Conservation (phyloP, 2,113 vertebrate genomes). For the Struthidea cinerea region DNA sequence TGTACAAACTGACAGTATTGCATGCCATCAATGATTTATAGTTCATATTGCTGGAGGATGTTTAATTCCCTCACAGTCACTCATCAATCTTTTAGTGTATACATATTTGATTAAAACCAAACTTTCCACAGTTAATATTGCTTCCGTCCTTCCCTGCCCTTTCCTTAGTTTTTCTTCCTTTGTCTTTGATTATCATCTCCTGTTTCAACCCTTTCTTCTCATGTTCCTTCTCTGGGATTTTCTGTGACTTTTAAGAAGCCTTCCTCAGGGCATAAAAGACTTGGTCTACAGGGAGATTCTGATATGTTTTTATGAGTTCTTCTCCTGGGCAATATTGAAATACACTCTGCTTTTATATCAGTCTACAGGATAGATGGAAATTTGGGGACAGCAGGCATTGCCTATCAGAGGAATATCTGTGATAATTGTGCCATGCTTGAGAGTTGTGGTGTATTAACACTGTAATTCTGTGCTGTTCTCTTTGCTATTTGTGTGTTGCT, state of each 20-base stretch:
- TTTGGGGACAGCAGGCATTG: neutral
- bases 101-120: conserved; percentile 29
- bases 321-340: neutral
- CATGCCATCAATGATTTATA: conserved; percentile 18
- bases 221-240: neutral
- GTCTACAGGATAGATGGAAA: neutral
- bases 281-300: neutral
- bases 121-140: neutral
- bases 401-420: neutral
- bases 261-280: neutral
- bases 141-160: neutral
- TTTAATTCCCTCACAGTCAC: conserved; percentile 18
- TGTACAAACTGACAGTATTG: conserved; percentile 1
- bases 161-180: conserved; percentile 1
- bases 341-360: neutral
- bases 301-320: neutral
- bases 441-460: neutral
- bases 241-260: neutral
- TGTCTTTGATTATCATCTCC: neutral
- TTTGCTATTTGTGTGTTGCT: neutral
- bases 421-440: neutral
- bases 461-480: neutral
- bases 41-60: neutral
- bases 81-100: conserved; percentile 43
- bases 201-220: neutral